These are phyloP conservation scores for Sebastes melanostomus DNA, from an alignment of 2,797 vertebrate genomes.

Conservation along the genomic window DNA sequence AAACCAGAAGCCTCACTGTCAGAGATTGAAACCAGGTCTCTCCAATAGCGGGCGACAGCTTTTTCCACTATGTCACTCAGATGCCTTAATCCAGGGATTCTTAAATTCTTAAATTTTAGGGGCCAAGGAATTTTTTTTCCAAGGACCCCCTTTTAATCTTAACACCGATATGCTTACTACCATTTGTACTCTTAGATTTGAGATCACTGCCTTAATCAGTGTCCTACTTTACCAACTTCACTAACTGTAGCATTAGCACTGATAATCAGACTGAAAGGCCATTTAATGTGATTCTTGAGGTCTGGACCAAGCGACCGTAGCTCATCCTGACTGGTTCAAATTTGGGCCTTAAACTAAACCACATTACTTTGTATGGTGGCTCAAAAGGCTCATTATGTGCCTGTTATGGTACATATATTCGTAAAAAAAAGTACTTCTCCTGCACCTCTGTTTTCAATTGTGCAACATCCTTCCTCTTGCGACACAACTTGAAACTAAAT, in stretches of 20 bases:
- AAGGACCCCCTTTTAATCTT: no score
- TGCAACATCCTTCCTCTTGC: background rate
- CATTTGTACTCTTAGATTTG: no score
- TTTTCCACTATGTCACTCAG: constrained; percentile 48
- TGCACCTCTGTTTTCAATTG: background rate
- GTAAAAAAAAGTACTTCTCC: background rate
- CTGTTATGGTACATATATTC: background rate
- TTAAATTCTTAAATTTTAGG: no score
- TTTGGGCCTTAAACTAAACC: background rate
- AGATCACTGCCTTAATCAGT: background rate
- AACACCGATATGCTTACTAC: no score
- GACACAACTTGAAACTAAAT: background rate
- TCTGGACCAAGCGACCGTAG: background rate
- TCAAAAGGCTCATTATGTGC: background rate
- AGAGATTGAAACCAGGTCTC: background rate
- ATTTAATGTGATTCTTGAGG: background rate
- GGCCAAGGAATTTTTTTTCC: no score
- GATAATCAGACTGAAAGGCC: constrained; percentile 16
- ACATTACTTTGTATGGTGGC: background rate
- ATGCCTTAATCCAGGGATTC: background rate
- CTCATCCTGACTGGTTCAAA: background rate
- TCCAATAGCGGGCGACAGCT: background rate
- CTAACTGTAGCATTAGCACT: constrained; percentile 32
- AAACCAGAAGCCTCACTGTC: background rate
- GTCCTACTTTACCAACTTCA: constrained; percentile 12